Base-by-base conservation (phyloP, 2,888 invertebrate genomes). In the Lamellibrachia satsuma region DNA sequence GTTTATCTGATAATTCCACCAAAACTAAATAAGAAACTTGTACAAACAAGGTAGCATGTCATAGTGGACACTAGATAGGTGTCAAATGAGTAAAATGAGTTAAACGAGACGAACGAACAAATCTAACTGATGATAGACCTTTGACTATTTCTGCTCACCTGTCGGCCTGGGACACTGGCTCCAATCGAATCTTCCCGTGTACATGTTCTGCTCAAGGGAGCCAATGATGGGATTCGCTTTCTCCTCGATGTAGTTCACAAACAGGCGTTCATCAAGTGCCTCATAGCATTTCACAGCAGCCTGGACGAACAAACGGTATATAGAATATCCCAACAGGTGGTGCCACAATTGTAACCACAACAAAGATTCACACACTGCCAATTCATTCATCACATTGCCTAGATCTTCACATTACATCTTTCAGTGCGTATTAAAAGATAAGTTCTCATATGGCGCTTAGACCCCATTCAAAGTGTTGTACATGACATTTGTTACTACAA, bases 151-250 rank as follows among this genome's bases (percentile, higher is more conserved):
- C 57, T 60, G 22, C 93, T 92, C 92, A 95, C 96, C 95, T 94
- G 94, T 97, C 0, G 98, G 98, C 90, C 95, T 94, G 92, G 97
- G 97, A 94, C 98, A 98, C 0, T 97, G 97, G 95, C 98, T 98
- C 98, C 98, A 98, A 95, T 98, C 98, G 96, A 98, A 98, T 93
- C 98, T 97, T 0, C 98, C 99, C 95, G 98, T 97, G 96, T 99
- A 99, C 99, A 99, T 99, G 94, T 98, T 98, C 7, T 98, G 98
- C 96, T 99, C 99, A 94, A 99, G 98, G 7, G 98, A 98, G n/a
- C 99, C 99, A 52, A 99, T 98, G 15, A 99, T 97, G 0, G 99
- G 99, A 97, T 99, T 99, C 91, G 98, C 98, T 96, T 99, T 99
- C 95, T 98, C 98, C 96, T 99, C 99, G 3, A 97, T 96, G 94